Base-by-base conservation (phyloP, 1,140 invertebrate species). In the Papilio polyxenes region DNA sequence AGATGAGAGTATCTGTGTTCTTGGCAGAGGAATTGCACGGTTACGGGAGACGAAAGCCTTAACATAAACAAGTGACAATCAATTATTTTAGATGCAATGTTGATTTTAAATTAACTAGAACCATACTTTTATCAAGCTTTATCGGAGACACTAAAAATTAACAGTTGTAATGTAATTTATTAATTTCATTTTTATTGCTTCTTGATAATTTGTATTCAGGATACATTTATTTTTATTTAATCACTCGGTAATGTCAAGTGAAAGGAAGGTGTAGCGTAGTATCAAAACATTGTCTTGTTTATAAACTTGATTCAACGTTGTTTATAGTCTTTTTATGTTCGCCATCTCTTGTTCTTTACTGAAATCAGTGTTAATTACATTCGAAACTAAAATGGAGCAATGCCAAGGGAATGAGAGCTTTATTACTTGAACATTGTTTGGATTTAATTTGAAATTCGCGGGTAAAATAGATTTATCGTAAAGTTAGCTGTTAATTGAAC, bases 301-400 rank as follows among this genome's bases (percentile, higher is more conserved):
- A 53, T 76, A 76, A 76, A 75, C 74, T 75, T 17, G 75, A 76
- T 76, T 75, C 62, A 17, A 17, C 31, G 37, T 17, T 76, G 44
- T 76, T 76, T 76, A 76, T 51, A n/a, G 48, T 20, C 40, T 37
- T 76, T 76, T 51, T 76, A 76, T 76, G 37, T 48, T 0, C 72
- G 72, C 72, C 72, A 75, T 75, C 72, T 75, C 48, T 49, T 76
- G 75, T 76, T 76, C 49, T 53, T 76, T 76, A 49, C 17, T 53
- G 75, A 48, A 76, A 76, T 23, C 49, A 76, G 48, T 53, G 75
- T 51, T 76, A 76, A 76, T 76, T 76, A 53, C 75, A 15, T 53
- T 76, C 53, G 48, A 20, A 20, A 75, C 6, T 75, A 9, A 48
- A 75, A 75, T 48, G 40, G 37, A 75, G 72, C 72, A 75, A 75